These are phyloP conservation scores for Riptortus pedestris DNA, from an alignment of 1,140 invertebrate genomes.

Conservation along the genomic window DNA sequence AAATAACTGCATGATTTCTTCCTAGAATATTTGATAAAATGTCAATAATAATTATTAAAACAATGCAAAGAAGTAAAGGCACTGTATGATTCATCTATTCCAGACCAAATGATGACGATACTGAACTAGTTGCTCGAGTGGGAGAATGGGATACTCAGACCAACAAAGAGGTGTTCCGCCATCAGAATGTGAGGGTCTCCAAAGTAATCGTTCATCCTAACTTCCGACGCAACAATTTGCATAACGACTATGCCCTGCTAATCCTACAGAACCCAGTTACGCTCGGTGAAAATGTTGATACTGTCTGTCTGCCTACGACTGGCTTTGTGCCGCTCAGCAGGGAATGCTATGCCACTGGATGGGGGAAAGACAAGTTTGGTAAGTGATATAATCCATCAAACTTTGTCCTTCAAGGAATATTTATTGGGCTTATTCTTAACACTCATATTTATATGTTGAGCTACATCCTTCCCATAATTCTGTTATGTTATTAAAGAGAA, in stretches of 20 bases:
- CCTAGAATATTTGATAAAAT: too few relatives aligned
- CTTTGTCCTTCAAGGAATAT: too few relatives aligned
- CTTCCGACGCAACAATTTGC: conserved; percentile 44
- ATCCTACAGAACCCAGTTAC: conserved; percentile 46
- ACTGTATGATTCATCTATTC: too few relatives aligned
- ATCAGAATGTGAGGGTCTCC: conserved; percentile 56
- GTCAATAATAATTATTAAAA: too few relatives aligned
- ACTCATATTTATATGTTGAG: too few relatives aligned
- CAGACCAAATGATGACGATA: neutral
- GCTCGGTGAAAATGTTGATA: conserved; percentile 55
- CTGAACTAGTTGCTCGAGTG: conserved; percentile 32
- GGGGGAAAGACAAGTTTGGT: conserved; percentile 58
- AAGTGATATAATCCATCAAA: too few relatives aligned
- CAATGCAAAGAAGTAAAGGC: too few relatives aligned
- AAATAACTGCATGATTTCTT: too few relatives aligned
- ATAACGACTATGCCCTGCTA: conserved; percentile 58
- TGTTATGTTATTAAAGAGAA: too few relatives aligned
- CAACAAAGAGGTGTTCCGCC: conserved; percentile 54
- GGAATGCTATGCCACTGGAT: conserved; percentile 55
- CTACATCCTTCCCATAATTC: too few relatives aligned
- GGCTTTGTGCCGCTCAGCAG: conserved; percentile 37
- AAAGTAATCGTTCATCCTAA: conserved; percentile 43
- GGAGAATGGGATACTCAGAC: conserved; percentile 60
- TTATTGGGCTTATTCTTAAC: too few relatives aligned
- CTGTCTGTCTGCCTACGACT: conserved; percentile 55